Percentiles rank a stretch among this genome's conserved stretches.
Evolutionary conservation across 2,113 vertebrate species (phyloP).

Genomic region (Tupaia tana): DNA sequence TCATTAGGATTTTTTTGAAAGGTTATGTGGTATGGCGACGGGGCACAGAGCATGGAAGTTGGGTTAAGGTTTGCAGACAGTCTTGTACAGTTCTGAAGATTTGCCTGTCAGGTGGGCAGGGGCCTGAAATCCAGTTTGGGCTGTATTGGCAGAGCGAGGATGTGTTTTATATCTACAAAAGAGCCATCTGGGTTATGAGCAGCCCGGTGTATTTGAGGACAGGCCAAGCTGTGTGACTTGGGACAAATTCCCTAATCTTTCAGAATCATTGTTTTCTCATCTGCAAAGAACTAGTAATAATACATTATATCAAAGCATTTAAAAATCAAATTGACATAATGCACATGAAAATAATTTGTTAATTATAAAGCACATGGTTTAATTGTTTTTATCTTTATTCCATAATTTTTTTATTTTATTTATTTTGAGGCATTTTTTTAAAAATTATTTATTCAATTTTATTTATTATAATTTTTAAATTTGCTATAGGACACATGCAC

Average conservation of each 20-base stretch:
- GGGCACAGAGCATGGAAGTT: background rate
- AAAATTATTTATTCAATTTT: too few relatives aligned
- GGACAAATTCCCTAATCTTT: background rate
- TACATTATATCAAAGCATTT: background rate
- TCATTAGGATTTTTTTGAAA: background rate
- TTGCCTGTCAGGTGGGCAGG: background rate
- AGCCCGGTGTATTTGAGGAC: background rate
- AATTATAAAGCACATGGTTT: background rate
- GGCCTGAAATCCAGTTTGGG: background rate
- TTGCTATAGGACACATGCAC: too few relatives aligned
- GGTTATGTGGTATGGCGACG: background rate
- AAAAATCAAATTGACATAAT: conserved; percentile 39
- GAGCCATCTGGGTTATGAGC: background rate
- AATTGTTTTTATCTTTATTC: background rate
- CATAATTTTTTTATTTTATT: background rate
- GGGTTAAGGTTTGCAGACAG: background rate
- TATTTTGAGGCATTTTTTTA: background rate
- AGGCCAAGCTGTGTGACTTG: background rate
- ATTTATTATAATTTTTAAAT: too few relatives aligned
- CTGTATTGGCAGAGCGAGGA: background rate
- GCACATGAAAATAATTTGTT: background rate
- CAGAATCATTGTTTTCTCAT: background rate
- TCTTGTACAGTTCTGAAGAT: background rate
- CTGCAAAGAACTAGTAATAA: conserved; percentile 3
- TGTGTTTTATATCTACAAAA: background rate